Base-by-base conservation (phyloP, 2,888 invertebrate species). In the Tetragnatha montana region DNA sequence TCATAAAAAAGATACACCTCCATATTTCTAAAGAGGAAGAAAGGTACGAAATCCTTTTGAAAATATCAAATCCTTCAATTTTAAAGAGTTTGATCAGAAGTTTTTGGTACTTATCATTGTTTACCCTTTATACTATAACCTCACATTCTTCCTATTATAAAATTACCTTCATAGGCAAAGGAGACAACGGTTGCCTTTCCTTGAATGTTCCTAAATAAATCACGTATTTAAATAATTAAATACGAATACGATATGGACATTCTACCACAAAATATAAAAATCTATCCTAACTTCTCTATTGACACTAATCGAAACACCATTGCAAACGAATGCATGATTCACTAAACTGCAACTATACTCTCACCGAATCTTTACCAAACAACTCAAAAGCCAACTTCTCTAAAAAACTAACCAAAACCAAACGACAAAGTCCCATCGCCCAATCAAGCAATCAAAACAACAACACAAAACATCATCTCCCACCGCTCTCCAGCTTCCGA, bases 401-500 rank as follows among this genome's bases (percentile, higher is more conserved):
- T 50, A 8, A 35, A 76, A 76, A 50, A 19, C 12, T 10, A 17
- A 19, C n/a, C 10, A 14, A 76, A 49, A 50, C 50, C n/a, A 76
- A 49, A 50, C 50, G 50, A 76, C 50, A 50, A 76, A 74, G n/a
- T 76, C n/a, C 8, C 22, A 75, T n/a, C 49, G 60, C 76, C 12
- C 76, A 76, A 76, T 10, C 60, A 76, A 76, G 21, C 80, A 80
- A 74, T 80, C 69, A 60, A 70, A 81, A n/a, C n/a, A 70, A 70
- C 17, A 82, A 82, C 71, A 82, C 81, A 73, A 17, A 14, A 1
- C 12, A 17, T 70, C 12, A n/a, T 35, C 69, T 22, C 50, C 49
- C 6, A 21, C 50, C 76, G 17, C 50, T 76, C 76, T 76, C 50
- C 19, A 8, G n/a, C 73, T 21, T 14, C n/a, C 47, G 47, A 50